Percentiles rank a stretch among this genome's conserved stretches.
phyloP scores from a whole-genome alignment of 1,140 invertebrate species.

The Cotesia vestalis region DNA sequence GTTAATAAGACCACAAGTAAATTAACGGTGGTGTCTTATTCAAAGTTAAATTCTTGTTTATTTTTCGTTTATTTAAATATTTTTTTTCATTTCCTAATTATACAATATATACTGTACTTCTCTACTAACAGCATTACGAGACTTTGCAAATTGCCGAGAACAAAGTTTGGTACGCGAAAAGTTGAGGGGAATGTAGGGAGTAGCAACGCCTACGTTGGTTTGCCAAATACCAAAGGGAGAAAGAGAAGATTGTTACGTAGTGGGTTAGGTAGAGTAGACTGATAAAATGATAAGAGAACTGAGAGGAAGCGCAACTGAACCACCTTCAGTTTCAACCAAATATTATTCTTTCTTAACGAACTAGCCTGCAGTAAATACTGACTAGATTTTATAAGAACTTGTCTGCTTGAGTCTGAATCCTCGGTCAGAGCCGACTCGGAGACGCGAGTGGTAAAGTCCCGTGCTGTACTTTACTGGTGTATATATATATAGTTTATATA shows the following conservation, averaged over 20 bases:
- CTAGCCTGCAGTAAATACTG: constrained; percentile 36
- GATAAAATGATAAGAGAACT: not conserved
- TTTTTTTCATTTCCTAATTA: too few relatives aligned
- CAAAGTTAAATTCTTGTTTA: constrained; percentile 10
- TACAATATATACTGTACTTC: constrained; percentile 21
- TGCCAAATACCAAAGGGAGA: constrained; percentile 18
- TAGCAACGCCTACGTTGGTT: constrained; percentile 8
- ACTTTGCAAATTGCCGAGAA: constrained; percentile 42
- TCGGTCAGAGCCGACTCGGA: too few relatives aligned
- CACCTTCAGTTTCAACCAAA: constrained; percentile 40
- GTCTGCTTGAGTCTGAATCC: not conserved
- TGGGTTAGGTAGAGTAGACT: not conserved
- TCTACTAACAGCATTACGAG: constrained; percentile 37
- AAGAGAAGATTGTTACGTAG: not conserved
- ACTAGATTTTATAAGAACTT: constrained; percentile 18
- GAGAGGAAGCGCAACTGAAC: constrained; percentile 11
- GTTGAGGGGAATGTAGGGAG: constrained; percentile 26
- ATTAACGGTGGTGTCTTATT: constrained; percentile 6
- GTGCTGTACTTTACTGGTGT: too few relatives aligned
- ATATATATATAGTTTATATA: too few relatives aligned
- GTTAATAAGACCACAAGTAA: constrained; percentile 3
- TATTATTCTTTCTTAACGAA: constrained; percentile 48
- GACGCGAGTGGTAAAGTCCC: too few relatives aligned
- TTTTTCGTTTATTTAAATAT: not conserved
- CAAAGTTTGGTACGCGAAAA: constrained; percentile 35